Evolutionary conservation across 2,888 invertebrate species (phyloP).

Genomic region (Cephus spinipes): DNA sequence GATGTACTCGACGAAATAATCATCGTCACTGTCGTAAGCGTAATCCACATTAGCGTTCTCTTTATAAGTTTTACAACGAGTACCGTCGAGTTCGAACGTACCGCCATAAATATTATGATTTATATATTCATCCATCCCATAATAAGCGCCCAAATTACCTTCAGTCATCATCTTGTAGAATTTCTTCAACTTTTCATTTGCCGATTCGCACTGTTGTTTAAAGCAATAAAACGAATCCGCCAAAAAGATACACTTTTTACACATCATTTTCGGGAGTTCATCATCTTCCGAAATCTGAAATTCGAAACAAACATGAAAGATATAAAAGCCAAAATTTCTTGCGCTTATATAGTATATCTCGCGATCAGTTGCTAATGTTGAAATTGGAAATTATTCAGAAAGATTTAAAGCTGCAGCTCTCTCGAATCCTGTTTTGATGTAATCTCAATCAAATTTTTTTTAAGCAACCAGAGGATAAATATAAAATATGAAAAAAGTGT

Average conservation of each 20-base stretch:
- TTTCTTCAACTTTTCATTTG: neutral
- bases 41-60: slow-evolving; percentile 11
- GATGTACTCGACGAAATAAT: slow-evolving; percentile 37
- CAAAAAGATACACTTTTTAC: slow-evolving; percentile 42
- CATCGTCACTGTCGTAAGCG: slow-evolving; percentile 26
- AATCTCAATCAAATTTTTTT: neutral
- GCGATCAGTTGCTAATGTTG: too few relatives aligned
- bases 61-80: neutral
- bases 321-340: too few relatives aligned
- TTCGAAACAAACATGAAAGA: too few relatives aligned
- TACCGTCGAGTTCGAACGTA: too few relatives aligned
- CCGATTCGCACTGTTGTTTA: slow-evolving; percentile 35
- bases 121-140: too few relatives aligned
- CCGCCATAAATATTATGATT: too few relatives aligned
- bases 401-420: too few relatives aligned
- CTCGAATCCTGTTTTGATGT: too few relatives aligned
- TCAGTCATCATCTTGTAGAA: too few relatives aligned
- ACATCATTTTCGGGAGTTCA: slow-evolving; percentile 37
- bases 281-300: slow-evolving; percentile 35
- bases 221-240: slow-evolving; percentile 39
- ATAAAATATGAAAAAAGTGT: neutral
- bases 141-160: too few relatives aligned
- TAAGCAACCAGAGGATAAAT: neutral
- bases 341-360: too few relatives aligned
- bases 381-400: too few relatives aligned